These are phyloP conservation scores for Drosophila nigricruria DNA, from an alignment of 2,888 invertebrate genomes.

Conservation along the genomic window DNA sequence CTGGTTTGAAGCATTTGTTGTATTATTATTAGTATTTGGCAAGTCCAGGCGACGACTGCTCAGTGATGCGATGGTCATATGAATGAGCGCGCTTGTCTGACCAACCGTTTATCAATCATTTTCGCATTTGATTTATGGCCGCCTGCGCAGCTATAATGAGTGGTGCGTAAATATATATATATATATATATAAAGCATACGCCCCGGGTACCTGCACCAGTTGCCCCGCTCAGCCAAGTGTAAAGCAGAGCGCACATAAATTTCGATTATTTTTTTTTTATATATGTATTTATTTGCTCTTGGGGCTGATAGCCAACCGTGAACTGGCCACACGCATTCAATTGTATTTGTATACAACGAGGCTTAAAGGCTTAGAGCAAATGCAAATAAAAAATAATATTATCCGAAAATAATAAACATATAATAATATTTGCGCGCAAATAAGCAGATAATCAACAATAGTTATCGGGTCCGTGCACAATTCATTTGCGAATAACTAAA, in stretches of 20 bases:
- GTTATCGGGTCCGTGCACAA: conserved; percentile 68
- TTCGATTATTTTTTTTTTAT: conserved; percentile 55
- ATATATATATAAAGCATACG: conserved; percentile 45
- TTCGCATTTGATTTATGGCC: conserved; percentile 72
- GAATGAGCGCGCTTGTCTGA: conserved; percentile 24
- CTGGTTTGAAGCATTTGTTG: conserved; percentile 29
- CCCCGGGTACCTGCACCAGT: conserved; percentile 24
- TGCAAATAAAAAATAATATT: conserved; percentile 55
- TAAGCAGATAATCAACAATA: conserved; percentile 39
- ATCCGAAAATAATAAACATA: conserved; percentile 55
- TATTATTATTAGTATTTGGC: conserved; percentile 56
- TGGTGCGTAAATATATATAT: conserved; percentile 48
- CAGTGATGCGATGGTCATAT: conserved; percentile 19
- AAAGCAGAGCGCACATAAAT: conserved; percentile 54
- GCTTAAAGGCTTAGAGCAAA: conserved; percentile 64
- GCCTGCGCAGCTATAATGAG: conserved; percentile 43
- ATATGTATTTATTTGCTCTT: conserved; percentile 35
- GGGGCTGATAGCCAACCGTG: conserved; percentile 13
- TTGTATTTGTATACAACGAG: conserved; percentile 20
- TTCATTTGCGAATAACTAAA: conserved; percentile 46
- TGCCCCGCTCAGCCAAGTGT: conserved; percentile 34
- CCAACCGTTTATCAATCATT: conserved; percentile 75
- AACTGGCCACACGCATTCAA: background rate
- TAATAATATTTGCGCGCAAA: conserved; percentile 54
- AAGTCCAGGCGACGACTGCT: conserved; percentile 31